Evolutionary conservation across 2,113 vertebrate genomes (phyloP), one percentile per base, ranked within the genome.

Genomic region (Pomatorhinus ruficollis): DNA sequence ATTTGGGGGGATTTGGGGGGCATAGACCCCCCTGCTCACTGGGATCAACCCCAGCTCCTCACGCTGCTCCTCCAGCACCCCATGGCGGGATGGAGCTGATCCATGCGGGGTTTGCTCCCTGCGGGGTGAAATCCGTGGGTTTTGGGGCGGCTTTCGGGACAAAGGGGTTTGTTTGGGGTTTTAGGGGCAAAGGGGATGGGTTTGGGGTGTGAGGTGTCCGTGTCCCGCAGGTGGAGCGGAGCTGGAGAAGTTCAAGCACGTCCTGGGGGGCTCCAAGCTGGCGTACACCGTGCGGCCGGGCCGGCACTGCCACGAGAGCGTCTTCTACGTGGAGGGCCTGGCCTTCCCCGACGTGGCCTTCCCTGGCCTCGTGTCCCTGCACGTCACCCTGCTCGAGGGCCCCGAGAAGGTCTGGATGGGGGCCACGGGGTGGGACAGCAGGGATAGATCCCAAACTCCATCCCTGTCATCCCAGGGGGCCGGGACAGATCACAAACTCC

Each of bases 281-380:
- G 71, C 75, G 1, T 97, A 98, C 4, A 44, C 66, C 12, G 52
- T 98, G 50, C 91, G 96, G 22, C 96, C 61, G 23, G 33, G 63
- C 74, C 77, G 81, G 0, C 95, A 95, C 6, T 87, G 93, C 2
- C 91, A 95, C 28, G 97, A 98, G 27, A 87, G 44, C 35, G 6
- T 90, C 9, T 99, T 99, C 97, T 99, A 98, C 1, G 99, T 99
- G 93, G 99, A 99, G 83, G 99, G 99, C 4, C 97, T 99, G 30
- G 89, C 91, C 30, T 99, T 99, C 94, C 98, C 98, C 0, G 99
- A 99, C 15, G 84, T 89, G 0, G 95, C 95, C 94, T 99, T 99
- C 56, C 11, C 97, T 0, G 99, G 99, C 2, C 97, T 99, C 11
- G 35, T 99, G 89, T 91, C 84, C 28, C 98, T 99, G 88, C 98